These are phyloP conservation scores for Anomalospiza imberbis DNA, from an alignment of 2,797 vertebrate species.

Conservation along the genomic window DNA sequence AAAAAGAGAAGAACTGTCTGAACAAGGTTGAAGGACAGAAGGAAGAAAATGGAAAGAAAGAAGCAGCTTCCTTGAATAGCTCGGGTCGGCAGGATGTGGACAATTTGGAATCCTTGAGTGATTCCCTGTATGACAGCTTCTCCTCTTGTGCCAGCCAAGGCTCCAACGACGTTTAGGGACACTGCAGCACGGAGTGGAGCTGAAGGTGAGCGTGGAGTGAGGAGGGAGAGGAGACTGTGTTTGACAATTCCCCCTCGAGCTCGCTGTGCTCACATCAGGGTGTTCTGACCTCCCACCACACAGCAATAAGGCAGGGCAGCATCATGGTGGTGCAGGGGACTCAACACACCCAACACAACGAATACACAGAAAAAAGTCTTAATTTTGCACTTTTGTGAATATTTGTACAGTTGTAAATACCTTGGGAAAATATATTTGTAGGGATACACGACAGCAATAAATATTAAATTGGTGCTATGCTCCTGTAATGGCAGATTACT, in stretches of 20 bases:
- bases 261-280: neutral
- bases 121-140: conserved; percentile 90
- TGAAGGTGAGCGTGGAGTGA: neutral
- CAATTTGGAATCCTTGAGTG: conserved; percentile 81
- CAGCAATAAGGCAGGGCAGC: conserved; percentile 42
- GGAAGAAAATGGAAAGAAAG: conserved; percentile 67
- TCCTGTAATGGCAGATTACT: conserved; percentile 67
- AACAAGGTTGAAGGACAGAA: conserved; percentile 63
- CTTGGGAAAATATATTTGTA: conserved; percentile 77
- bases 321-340: neutral
- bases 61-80: conserved; percentile 71
- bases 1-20: conserved; percentile 64
- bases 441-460: conserved; percentile 76
- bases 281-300: neutral
- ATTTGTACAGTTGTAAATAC: conserved; percentile 82
- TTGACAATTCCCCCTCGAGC: neutral
- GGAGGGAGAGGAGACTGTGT: neutral
- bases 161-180: conserved; percentile 79
- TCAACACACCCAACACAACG: neutral
- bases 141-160: conserved; percentile 87
- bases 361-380: conserved; percentile 54
- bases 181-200: neutral
- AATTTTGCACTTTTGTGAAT: conserved; percentile 87
- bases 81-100: conserved; percentile 70
- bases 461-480: conserved; percentile 69